Conservation (phyloP, 2,113 vertebrate genomes). For the Takifugu flavidus region DNA sequence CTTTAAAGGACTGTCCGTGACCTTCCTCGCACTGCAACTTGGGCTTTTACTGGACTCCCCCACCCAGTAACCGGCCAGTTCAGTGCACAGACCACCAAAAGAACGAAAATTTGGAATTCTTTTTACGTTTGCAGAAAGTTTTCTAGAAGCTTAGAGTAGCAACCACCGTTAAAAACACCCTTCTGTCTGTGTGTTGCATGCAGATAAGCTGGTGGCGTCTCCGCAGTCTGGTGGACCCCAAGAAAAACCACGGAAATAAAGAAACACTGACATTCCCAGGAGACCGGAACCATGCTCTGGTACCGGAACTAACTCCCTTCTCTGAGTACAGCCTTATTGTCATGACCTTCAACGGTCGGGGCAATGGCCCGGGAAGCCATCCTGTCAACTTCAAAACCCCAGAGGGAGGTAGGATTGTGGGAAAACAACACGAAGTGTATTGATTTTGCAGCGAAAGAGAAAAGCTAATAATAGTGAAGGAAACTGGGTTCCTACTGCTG, state of each 20-base stretch:
- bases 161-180: neutral
- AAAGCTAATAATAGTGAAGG: slow-evolving; percentile 55
- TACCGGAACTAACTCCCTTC: slow-evolving; percentile 85
- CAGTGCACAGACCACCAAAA: slow-evolving; percentile 2
- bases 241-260: slow-evolving; percentile 79
- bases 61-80: slow-evolving; percentile 1
- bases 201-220: slow-evolving; percentile 93
- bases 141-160: neutral
- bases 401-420: slow-evolving; percentile 87
- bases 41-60: neutral
- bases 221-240: slow-evolving; percentile 79
- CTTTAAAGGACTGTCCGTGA: slow-evolving; percentile 58
- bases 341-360: slow-evolving; percentile 87
- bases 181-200: slow-evolving; percentile 7
- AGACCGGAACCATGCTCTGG: slow-evolving; percentile 76
- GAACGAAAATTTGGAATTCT: neutral
- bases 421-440: slow-evolving; percentile 52
- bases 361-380: slow-evolving; percentile 89
- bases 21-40: slow-evolving; percentile 33
- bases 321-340: slow-evolving; percentile 89
- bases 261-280: slow-evolving; percentile 79
- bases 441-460: slow-evolving; percentile 52
- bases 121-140: slow-evolving; percentile 1
- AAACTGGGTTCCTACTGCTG: slow-evolving; percentile 25
- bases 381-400: slow-evolving; percentile 85